Evolutionary conservation across 1,140 invertebrate species (phyloP).

Genomic region (Arion vulgaris): DNA sequence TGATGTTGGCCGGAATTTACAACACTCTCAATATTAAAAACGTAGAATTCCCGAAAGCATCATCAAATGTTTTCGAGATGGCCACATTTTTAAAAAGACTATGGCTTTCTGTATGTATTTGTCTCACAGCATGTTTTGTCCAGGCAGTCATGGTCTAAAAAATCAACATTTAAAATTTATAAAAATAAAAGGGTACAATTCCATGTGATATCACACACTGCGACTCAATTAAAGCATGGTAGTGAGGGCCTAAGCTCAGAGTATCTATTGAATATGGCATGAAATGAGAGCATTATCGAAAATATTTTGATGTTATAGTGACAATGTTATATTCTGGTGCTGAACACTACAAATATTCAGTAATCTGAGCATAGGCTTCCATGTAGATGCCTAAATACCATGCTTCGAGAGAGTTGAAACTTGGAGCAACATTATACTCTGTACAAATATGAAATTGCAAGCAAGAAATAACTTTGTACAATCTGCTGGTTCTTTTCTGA

Average conservation of each 20-base stretch:
- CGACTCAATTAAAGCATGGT: constrained; percentile 18
- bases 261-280: background rate
- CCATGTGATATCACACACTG: background rate
- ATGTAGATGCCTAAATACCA: background rate
- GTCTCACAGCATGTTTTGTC: no score
- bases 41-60: no score
- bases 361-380: background rate
- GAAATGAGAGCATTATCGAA: background rate
- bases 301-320: background rate
- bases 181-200: no score
- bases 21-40: no score
- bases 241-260: background rate
- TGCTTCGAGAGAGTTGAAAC: constrained; percentile 1
- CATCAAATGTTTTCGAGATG: no score
- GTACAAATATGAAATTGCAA: constrained; percentile 33
- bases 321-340: no score
- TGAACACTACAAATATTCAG: no score
- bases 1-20: no score
- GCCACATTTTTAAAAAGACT: no score
- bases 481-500: background rate
- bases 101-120: no score
- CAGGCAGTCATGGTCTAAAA: no score
- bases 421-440: background rate
- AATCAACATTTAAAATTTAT: no score
- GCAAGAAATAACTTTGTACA: constrained; percentile 35